Evolutionary conservation across 2,888 invertebrate genomes (phyloP), one percentile per base, ranked within the genome.

Genomic region (Chymomyza procnemis): DNA sequence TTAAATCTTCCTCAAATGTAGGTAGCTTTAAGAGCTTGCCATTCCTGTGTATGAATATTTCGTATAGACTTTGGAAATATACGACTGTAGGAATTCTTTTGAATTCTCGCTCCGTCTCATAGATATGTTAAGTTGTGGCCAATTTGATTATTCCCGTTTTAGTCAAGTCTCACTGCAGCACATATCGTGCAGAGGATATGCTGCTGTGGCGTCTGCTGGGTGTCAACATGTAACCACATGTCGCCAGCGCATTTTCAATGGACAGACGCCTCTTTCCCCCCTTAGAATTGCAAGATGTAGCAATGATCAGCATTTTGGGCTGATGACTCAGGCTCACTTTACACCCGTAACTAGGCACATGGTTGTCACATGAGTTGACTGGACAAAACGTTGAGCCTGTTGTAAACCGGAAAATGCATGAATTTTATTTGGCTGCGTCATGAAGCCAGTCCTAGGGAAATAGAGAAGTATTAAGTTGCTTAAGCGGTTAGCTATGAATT

Each of bases 201-300:
- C 69, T 59, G 47, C 67, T 61, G 66, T 79, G 88, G 88, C 82
- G 88, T 88, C 85, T 82, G 79, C 75, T 75, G 73, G 77, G 76
- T 87, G 86, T 88, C 87, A 86, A 81, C 74, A 76, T 66, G 52
- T 69, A 77, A 73, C 80, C 69, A 73, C 86, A 85, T 73, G 73
- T 69, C 69, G 46, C 41, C 19, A n/a, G 6, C 16, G 22, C 59
- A 41, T 41, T 12, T 12, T 41, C 34, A 41, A 12, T 41, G 34
- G 34, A 22, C 64, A 71, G 61, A 56, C 67, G 57, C 62, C 66
- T 18, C 60, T 59, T 58, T 26, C 55, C 50, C 41, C 55, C 61
- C 57, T 61, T 18, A 6, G 18, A 19, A 50, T 5, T 18, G 50
- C 50, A 50, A 50, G 50, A 18, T 41, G 34, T 9, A 61, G 54